Evolutionary conservation across 2,888 invertebrate species (phyloP).

Genomic region (Ommatoiulus sabulosus): DNA sequence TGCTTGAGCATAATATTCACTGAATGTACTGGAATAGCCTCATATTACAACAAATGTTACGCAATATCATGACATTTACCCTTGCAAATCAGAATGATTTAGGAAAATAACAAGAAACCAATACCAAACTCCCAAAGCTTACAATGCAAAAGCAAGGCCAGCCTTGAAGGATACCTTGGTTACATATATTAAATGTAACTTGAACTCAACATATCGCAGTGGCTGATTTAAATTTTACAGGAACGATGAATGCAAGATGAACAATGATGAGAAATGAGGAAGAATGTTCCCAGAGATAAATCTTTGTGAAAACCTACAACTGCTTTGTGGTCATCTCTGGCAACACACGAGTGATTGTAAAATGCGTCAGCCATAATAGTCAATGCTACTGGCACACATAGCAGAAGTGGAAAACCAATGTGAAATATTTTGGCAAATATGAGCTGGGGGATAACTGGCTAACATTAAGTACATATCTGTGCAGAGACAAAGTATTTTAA

Average conservation of each 20-base stretch:
- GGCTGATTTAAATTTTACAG: background rate
- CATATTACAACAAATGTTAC: background rate
- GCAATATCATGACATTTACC: background rate
- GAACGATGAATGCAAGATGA: background rate
- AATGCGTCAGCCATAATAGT: background rate
- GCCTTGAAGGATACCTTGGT: background rate
- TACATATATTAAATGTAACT: background rate
- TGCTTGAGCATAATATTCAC: background rate
- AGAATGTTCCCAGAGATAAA: background rate
- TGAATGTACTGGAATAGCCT: background rate
- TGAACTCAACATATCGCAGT: background rate
- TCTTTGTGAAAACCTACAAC: slow-evolving; percentile 5
- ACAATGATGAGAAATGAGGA: background rate
- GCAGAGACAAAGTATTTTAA: background rate
- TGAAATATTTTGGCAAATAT: slow-evolving; percentile 13
- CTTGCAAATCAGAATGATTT: background rate
- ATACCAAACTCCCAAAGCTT: background rate
- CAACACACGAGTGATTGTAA: background rate
- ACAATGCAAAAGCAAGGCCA: background rate
- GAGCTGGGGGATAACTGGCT: background rate
- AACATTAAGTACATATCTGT: slow-evolving; percentile 28
- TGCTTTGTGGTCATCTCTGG: background rate
- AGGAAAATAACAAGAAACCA: background rate
- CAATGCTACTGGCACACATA: background rate
- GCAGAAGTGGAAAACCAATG: background rate